Percentiles rank a stretch among this genome's conserved stretches.
These are phyloP conservation scores for Phalacrocorax carbo DNA, from an alignment of 2,113 vertebrate genomes.

Conservation along the genomic window DNA sequence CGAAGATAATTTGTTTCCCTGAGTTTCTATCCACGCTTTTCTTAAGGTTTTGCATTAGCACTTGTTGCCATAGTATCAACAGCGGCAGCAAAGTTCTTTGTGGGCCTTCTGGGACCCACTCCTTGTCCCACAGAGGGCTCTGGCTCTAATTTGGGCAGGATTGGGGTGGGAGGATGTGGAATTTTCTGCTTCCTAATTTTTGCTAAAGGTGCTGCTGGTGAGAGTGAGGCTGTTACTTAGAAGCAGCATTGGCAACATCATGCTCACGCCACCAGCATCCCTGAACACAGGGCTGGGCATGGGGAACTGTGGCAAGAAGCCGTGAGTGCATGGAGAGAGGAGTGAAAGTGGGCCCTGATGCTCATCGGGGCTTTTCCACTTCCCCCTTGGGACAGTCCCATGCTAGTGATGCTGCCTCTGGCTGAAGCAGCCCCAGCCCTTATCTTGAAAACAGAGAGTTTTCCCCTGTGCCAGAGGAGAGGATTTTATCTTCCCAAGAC, in stretches of 20 bases:
- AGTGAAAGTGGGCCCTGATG: fast-evolving
- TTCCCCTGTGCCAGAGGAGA: background rate
- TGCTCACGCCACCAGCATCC: background rate
- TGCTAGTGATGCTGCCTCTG: background rate
- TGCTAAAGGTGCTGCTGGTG: fast-evolving
- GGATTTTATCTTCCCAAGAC: background rate
- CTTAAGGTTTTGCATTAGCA: background rate
- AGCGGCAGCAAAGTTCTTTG: fast-evolving
- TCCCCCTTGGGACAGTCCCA: fast-evolving
- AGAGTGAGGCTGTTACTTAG: background rate
- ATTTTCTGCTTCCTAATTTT: background rate
- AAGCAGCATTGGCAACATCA: background rate
- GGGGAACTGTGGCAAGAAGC: background rate
- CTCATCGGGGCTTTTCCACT: fast-evolving
- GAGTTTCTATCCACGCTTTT: background rate
- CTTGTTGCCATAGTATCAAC: slow-evolving; percentile 36
- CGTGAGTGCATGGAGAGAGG: fast-evolving
- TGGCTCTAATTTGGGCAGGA: background rate
- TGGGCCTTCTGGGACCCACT: background rate
- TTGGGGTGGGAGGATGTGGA: fast-evolving
- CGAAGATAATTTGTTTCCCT: background rate
- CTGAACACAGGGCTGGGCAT: fast-evolving
- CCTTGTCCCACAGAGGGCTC: background rate
- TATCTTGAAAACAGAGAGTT: fast-evolving
- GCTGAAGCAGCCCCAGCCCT: background rate